These are phyloP conservation scores for Cylindroiulus punctatus DNA, from an alignment of 2,888 invertebrate species.

Conservation along the genomic window DNA sequence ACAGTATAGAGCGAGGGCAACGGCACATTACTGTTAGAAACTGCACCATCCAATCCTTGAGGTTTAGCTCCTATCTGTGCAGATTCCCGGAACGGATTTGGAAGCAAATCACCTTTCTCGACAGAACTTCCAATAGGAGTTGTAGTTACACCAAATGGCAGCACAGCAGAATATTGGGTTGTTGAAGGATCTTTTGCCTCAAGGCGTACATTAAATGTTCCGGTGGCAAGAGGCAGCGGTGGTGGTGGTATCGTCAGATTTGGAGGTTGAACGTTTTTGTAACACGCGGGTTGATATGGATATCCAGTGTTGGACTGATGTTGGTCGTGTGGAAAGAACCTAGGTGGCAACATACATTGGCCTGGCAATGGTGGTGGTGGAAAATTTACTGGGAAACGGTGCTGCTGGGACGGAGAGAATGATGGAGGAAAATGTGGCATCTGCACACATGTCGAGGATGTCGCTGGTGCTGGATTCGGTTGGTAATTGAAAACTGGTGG, in stretches of 20 bases:
- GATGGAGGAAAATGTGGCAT: slow-evolving; percentile 9
- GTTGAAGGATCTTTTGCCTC: neutral
- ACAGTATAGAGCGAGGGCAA: too few species aligned
- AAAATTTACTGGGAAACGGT: neutral
- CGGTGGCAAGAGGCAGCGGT: neutral
- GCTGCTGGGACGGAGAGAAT: neutral
- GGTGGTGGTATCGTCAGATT: neutral
- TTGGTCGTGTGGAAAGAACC: neutral
- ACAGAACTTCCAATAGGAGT: neutral
- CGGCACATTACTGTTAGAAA: too few species aligned
- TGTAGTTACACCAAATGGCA: neutral
- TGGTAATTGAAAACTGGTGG: slow-evolving; percentile 17
- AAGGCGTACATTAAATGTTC: neutral
- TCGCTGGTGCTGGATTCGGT: neutral
- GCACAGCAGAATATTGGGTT: neutral
- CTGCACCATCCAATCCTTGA: neutral
- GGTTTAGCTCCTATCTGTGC: neutral
- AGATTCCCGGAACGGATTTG: neutral
- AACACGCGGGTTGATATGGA: neutral
- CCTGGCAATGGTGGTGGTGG: neutral
- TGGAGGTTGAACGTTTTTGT: neutral
- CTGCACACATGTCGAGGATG: neutral
- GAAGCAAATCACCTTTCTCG: neutral
- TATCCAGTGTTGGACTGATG: neutral
- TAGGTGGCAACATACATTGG: neutral